Evolutionary conservation across 2,797 vertebrate species (phyloP), one percentile per base, ranked within the genome.

Genomic region (Odontamblyopus lacepedii): DNA sequence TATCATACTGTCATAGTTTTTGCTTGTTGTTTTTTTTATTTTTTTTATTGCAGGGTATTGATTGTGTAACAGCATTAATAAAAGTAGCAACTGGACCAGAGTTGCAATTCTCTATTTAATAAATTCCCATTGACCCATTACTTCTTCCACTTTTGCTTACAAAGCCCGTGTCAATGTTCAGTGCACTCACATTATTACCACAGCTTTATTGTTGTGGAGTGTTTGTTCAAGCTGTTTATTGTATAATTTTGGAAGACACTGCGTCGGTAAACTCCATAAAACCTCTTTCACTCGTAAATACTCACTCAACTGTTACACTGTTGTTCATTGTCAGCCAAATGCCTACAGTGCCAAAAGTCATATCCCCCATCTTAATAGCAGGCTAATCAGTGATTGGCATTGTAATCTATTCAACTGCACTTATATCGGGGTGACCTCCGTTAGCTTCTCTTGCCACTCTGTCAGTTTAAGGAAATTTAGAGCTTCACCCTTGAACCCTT

Each of bases 401-500:
- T 79, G 27, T 59, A 56, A 44, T 80, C 59, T 77, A 30, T 71
- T 76, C 61, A 69, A 78, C 77, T 26, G 35, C 48, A 59, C 35
- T 69, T 70, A 44, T 69, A 72, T 23, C 48, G 59, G 26, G 51
- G 15, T 84, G 85, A 88, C 83, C 84, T 87, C 84, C 51, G 19
- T 72, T 82, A 75, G 74, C 50, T 72, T 38, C 53, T 57, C 61
- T 51, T 29, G 63, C 56, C 83, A 66, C 78, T 78, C 75, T 77
- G 80, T 87, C 83, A 78, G 76, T 77, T 83, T 72, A 85, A 23
- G 50, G 79, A 80, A 74, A 89, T 80, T 32, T 81, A 83, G 76
- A 80, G 71, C 48, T 76, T 87, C 53, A 88, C 89, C 88, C 88
- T 80, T 91, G 85, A 91, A 83, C 92, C 79, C 70, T 79, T 83